Base-by-base conservation (phyloP, 2,888 invertebrate genomes). In the Ophonus ardosiacus region DNA sequence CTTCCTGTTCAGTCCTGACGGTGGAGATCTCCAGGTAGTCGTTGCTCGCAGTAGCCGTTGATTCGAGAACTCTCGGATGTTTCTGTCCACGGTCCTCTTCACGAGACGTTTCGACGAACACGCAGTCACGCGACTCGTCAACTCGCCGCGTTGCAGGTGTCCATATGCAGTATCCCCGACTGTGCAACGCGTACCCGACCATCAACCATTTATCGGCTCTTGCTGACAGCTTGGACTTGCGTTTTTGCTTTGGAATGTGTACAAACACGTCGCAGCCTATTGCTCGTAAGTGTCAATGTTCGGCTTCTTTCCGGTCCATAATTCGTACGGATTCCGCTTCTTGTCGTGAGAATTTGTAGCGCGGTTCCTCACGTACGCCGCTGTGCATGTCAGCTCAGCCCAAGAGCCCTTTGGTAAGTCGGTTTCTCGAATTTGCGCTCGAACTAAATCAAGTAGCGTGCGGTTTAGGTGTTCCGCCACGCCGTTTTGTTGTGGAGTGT, bases 281-380 rank as follows among this genome's bases (percentile, higher is more conserved):
- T 4, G 79, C 31, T 79, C 31, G 18, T 31, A 56, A n/a, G 59
- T 57, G 79, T 56, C 15, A 56, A 57, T 57, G 31, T 57, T 79
- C 21, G 79, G 79, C 17, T 21, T 79, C 17, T 40, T 79, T 79
- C 18, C 79, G 13, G 59, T 79, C 24, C 79, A 79, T 24, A 79
- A 79, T 57, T 57, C 56, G 24, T 79, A 56, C 2, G 57, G 79
- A 31, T 8, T 79, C n/a, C 18, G 15, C n/a, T 79, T 13, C 57
- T 79, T 57, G 31, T 18, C n/a, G 59, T 57, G 57, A 17, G 15
- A 21, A 56, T 56, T 79, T 57, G 79, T 79, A 57, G 31, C 57
- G 21, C 79, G 79, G 31, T 40, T 15, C 43, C 76, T 76, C 40
- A 76, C 76, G 71, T 71, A 71, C 15, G 71, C 65, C 65, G 65